phyloP scores from a whole-genome alignment of 2,113 vertebrate genomes.

The Puffinus mauretanicus region DNA sequence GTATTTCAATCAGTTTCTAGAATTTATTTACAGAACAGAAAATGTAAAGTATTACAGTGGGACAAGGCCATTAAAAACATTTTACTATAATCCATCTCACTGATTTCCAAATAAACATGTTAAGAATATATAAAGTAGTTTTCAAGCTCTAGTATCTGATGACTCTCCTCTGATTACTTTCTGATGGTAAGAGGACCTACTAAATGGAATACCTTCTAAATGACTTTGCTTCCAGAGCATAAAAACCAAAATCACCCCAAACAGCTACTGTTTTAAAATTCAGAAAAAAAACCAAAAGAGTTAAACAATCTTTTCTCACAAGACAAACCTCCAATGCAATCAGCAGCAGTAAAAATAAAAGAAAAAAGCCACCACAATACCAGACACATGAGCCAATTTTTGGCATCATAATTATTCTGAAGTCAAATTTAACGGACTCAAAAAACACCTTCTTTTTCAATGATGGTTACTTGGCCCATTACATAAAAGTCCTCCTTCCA shows the following conservation, averaged over 20 bases:
- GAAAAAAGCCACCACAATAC: not conserved
- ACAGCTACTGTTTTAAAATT: not conserved
- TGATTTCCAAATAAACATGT: not conserved
- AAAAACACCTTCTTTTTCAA: not conserved
- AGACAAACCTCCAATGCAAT: not conserved
- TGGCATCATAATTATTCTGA: not conserved
- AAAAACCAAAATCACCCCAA: not conserved
- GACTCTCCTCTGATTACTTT: not conserved
- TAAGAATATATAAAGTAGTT: not conserved
- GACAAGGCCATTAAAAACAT: not conserved
- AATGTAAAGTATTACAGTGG: not conserved
- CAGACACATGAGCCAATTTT: not conserved
- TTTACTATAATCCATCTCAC: not conserved
- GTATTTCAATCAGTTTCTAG: not conserved
- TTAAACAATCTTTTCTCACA: not conserved
- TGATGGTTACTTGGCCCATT: not conserved
- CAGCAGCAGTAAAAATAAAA: not conserved
- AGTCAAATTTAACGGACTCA: not conserved
- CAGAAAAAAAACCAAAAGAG: not conserved
- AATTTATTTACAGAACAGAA: not conserved
- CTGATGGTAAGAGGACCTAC: not conserved
- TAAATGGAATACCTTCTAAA: not conserved
- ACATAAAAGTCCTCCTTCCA: not conserved
- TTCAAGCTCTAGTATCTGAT: not conserved
- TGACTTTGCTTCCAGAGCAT: not conserved